Conservation (phyloP, 2,797 vertebrate species). For the Platalea minor region DNA sequence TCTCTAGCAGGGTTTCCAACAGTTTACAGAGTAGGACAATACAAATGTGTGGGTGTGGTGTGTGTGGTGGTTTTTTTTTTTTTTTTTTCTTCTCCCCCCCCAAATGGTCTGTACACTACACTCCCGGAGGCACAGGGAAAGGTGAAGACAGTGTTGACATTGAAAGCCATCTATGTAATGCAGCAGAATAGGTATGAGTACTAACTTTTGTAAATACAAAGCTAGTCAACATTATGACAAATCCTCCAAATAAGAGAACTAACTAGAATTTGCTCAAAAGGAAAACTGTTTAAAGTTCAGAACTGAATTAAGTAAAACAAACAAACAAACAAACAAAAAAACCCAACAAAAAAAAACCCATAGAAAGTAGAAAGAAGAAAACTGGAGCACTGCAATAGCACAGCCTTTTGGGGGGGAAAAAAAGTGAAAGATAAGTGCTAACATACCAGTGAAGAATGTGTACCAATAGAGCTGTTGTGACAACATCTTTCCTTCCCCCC, state of each 20-base stretch:
- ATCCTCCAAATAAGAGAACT: neutral
- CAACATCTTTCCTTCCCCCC: neutral
- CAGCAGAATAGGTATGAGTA: neutral
- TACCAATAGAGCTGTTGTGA: neutral
- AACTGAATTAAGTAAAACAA: constrained; percentile 12
- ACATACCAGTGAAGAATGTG: neutral
- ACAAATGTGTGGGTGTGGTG: neutral
- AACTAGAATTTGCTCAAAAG: neutral
- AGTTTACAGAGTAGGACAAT: neutral
- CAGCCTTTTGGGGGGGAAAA: neutral
- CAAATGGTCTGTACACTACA: neutral
- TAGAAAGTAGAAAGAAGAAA: neutral
- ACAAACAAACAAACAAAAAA: too few relatives aligned
- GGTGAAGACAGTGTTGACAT: neutral
- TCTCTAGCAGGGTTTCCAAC: neutral
- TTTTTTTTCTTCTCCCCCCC: neutral
- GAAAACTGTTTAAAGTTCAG: constrained; percentile 2
- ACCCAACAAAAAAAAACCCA: neutral
- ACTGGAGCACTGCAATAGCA: neutral
- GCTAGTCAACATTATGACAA: neutral
- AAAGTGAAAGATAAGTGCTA: neutral
- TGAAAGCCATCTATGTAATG: neutral
- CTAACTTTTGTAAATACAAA: constrained; percentile 23
- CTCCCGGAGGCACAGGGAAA: neutral
- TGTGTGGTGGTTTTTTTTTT: too few relatives aligned